phyloP scores from a whole-genome alignment of 1,140 invertebrate species.

The Hesperophylax magnus region DNA sequence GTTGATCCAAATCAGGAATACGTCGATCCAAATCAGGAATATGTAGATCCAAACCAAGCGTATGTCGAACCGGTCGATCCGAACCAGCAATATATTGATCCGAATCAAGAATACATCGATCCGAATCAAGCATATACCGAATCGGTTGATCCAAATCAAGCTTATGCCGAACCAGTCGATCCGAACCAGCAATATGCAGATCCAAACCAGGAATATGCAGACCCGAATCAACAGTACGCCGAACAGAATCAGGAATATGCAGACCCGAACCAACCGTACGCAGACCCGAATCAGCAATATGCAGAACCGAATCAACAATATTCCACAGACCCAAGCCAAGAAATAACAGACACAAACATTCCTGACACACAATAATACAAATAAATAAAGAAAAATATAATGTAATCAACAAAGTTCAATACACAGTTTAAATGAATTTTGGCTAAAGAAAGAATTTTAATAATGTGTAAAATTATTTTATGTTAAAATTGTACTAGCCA shows the following conservation, averaged over 20 bases:
- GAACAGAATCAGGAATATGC: conserved; percentile 52
- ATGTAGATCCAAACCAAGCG: conserved; percentile 38
- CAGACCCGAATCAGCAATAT: conserved; percentile 51
- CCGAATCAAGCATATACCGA: conserved; percentile 27
- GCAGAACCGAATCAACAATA: conserved; percentile 39
- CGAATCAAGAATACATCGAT: conserved; percentile 23
- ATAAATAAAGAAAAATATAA: no score
- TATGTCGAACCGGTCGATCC: conserved; percentile 31
- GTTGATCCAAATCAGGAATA: conserved; percentile 53
- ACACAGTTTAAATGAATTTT: no score
- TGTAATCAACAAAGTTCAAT: no score
- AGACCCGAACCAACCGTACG: conserved; percentile 45
- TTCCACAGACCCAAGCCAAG: neutral
- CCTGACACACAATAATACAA: no score
- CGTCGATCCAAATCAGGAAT: conserved; percentile 45
- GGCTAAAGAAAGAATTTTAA: no score
- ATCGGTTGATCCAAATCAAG: conserved; percentile 28
- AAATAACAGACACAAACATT: neutral
- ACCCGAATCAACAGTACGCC: conserved; percentile 42
- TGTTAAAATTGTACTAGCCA: no score
- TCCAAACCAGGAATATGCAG: conserved; percentile 46
- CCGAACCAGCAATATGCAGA: conserved; percentile 38
- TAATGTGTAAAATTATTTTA: no score
- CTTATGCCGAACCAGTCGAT: conserved; percentile 28
- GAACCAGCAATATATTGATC: conserved; percentile 47